Conservation (phyloP, 1,140 invertebrate genomes). For the Drosophila oshimai region DNA sequence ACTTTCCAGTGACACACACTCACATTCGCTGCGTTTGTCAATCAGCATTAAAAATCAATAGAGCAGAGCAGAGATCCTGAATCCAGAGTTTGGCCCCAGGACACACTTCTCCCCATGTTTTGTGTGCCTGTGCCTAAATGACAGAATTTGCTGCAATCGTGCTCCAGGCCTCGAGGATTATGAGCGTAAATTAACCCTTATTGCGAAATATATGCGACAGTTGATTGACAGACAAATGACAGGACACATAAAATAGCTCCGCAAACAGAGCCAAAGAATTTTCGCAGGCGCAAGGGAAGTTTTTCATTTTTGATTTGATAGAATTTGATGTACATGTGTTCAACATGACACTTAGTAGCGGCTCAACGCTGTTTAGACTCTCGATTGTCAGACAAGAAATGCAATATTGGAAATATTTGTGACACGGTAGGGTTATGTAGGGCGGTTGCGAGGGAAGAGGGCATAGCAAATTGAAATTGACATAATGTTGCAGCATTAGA, state of each 20-base stretch:
- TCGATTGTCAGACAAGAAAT: slow-evolving; percentile 35
- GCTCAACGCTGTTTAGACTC: slow-evolving; percentile 67
- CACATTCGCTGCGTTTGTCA: slow-evolving; percentile 45
- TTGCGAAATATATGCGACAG: slow-evolving; percentile 79
- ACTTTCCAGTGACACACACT: not conserved
- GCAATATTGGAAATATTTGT: slow-evolving; percentile 33
- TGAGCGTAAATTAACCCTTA: slow-evolving; percentile 81
- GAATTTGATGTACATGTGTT: slow-evolving; percentile 74
- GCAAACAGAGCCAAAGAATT: not conserved
- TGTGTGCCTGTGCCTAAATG: slow-evolving; percentile 21
- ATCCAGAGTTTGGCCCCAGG: slow-evolving; percentile 35
- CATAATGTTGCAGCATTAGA: slow-evolving; percentile 8
- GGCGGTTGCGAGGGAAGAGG: not conserved
- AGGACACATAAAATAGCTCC: slow-evolving; percentile 64
- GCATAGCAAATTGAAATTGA: slow-evolving; percentile 32
- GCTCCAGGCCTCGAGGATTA: slow-evolving; percentile 57
- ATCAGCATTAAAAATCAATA: slow-evolving; percentile 78
- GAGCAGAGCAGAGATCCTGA: slow-evolving; percentile 17
- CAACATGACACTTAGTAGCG: slow-evolving; percentile 75
- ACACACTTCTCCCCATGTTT: slow-evolving; percentile 19
- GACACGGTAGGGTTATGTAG: not conserved
- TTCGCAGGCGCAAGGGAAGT: not conserved
- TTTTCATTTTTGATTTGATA: slow-evolving; percentile 72
- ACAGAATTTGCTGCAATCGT: slow-evolving; percentile 64
- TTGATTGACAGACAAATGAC: slow-evolving; percentile 80